Conservation (phyloP, 2,113 vertebrate species). For the Gavia stellata region DNA sequence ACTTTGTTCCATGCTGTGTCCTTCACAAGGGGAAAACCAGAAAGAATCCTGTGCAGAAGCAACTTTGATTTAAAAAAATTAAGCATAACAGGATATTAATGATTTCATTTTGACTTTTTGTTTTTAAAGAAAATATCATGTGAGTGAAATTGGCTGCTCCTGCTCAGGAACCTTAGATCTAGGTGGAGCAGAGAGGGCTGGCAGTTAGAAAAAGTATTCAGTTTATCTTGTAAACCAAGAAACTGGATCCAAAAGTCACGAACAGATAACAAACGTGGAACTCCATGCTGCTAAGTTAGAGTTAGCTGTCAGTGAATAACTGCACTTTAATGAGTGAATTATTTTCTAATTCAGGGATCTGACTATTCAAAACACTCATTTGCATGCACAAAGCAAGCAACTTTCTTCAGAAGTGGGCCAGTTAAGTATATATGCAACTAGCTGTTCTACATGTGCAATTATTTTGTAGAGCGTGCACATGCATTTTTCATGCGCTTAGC, state of each 20-base stretch:
- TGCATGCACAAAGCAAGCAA: neutral
- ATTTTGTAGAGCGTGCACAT: neutral
- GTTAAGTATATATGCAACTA: neutral
- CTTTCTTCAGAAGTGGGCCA: neutral
- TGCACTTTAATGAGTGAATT: neutral
- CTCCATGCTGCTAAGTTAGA: neutral
- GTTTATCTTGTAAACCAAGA: neutral
- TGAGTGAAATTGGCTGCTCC: neutral
- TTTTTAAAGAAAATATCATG: slow-evolving; percentile 58
- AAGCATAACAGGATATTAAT: slow-evolving; percentile 1
- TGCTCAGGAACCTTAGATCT: neutral
- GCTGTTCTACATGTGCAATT: neutral
- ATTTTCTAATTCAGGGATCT: neutral
- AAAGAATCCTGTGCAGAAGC: slow-evolving; percentile 61
- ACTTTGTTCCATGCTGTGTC: slow-evolving; percentile 29
- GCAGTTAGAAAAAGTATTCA: neutral
- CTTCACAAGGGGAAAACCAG: slow-evolving; percentile 37
- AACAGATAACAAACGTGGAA: neutral
- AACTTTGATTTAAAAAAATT: slow-evolving; percentile 15
- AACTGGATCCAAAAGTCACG: neutral
- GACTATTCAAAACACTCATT: neutral
- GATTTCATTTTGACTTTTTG: neutral
- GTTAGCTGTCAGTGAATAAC: neutral
- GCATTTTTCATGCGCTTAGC: neutral
- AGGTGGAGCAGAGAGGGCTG: neutral